Evolutionary conservation across 1,140 invertebrate genomes (phyloP), one percentile per base, ranked within the genome.

Genomic region (Brachionus koreanus): DNA sequence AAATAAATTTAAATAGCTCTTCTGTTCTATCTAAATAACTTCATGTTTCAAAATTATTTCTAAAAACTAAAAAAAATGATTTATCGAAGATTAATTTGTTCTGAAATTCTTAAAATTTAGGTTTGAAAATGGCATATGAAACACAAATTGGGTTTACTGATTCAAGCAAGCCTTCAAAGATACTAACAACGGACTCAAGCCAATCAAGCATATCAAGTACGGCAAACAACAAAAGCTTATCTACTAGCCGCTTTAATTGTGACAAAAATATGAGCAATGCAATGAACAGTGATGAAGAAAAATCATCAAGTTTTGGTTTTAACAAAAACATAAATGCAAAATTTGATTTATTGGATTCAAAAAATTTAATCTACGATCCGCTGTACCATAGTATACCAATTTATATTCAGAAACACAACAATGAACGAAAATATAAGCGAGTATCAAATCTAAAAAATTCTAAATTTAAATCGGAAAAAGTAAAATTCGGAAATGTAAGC

Each of bases 311-410:
- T 57, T 57, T 57, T 57, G 49, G 19, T 23, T 57, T 57, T 19
- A 57, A 57, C 9, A 25, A 16, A 3, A 57, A 57, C 19, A 6
- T 57, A 9, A 57, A 25, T 57, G n/a, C 49, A 16, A 57, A 57
- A 57, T 3, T 57, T 57, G 49, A 25, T 19, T 57, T 57, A 19
- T 19, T 19, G 7, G 19, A 57, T 19, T 7, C n/a, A 10, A 57
- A 57, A 19, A 9, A 19, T 57, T 57, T 9, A 57, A 23, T 57
- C 6, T 57, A 57, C 16, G 5, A 5, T 25, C 7, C 49, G 9
- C 16, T 19, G n/a, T 57, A 57, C n/a, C 65, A 69, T 16, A 69
- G 33, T 5, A 69, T 69, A 69, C 65, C 65, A 39, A 69, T 69
- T 69, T 42, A 10, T 23, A 19, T 69, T 69, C 33, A 69, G 16